Evolutionary conservation across 2,797 vertebrate genomes (phyloP), one percentile per base, ranked within the genome.

Genomic region (Argyrosomus regius): DNA sequence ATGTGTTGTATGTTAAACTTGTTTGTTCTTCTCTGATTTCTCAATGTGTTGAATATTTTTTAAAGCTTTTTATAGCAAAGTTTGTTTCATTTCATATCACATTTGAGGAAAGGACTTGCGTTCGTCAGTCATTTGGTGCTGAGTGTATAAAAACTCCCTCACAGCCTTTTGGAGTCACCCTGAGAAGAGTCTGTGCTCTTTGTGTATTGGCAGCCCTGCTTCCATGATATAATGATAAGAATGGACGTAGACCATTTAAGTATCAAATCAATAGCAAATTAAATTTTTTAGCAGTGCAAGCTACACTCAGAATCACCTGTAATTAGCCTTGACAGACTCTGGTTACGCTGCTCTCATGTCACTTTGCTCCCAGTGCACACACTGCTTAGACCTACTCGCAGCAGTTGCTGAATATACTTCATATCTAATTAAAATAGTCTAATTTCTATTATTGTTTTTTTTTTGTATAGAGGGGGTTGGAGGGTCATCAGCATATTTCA

Each of bases 241-340:
- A 93, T 91, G 88, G 94, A 94, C 94, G 65, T 89, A 82, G 90
- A 90, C 93, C 89, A 94, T 96, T 96, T 95, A 96, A 94, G 93
- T 94, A 93, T 94, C 91, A 94, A 96, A 96, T 96, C 95, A 95
- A 96, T 95, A 96, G 92, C 94, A 95, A 96, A 96, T 96, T 95
- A 96, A 94, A 95, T 93, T 94, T 95, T 96, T 96, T 93, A 93
- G 94, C 94, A 94, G 93, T 88, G 95, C 94, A 94, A 94, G 93
- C 93, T 93, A 89, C 94, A 93, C 89, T 91, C 89, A 90, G 87
- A 93, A 92, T 95, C 95, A 95, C 91, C 91, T 93, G 93, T 96
- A 96, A 96, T 96, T 93, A 95, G 90, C 92, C 89, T 80, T 94
- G 95, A 95, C 95, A 95, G 92, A 90, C 88, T 91, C 83, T 78